Evolutionary conservation across 2,888 invertebrate genomes (phyloP), one percentile per base, ranked within the genome.

Genomic region (Chloroclystis v-ata): DNA sequence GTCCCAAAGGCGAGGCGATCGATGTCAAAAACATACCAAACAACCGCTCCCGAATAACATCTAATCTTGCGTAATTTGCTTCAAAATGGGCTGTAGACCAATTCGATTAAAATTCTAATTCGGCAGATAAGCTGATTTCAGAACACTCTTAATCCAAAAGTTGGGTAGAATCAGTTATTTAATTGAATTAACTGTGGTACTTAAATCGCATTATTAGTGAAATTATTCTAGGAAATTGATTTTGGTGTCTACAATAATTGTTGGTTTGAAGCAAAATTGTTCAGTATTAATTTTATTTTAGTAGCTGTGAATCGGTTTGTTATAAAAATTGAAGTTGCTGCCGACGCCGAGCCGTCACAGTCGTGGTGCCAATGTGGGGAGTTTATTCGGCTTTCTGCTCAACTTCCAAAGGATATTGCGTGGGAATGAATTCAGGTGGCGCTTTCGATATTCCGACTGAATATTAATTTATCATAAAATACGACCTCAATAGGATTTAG

Each of bases 351-450:
- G 63, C 65, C 69, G 68, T 65, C 68, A 69, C 67, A 61, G 65
- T 5, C 20, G 60, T 39, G 44, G 38, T 16, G 14, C 32, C 47
- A 40, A 44, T 48, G 47, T 38, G 44, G 66, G 67, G 63, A 75
- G 69, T 76, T 82, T 77, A 76, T 76, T 78, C 75, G 75, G 74
- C 74, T 82, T 84, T 82, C 82, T 82, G 78, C 81, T 75, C 72
- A 64, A 67, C 73, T 75, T 72, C 69, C 65, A 73, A 78, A 78
- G 79, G 77, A 82, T 84, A 83, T 85, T 84, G 81, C 81, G 78
- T 83, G 80, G 75, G 81, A 83, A 83, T 80, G 72, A 73, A 81
- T 78, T 79, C 83, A 83, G 83, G 76, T 82, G 82, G 67, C 70
- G 68, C 65, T 65, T 63, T 73, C 66, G 62, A 63, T 63, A 72